Evolutionary conservation across 2,113 vertebrate genomes (phyloP).

Genomic region (Myxocyprinus asiaticus): DNA sequence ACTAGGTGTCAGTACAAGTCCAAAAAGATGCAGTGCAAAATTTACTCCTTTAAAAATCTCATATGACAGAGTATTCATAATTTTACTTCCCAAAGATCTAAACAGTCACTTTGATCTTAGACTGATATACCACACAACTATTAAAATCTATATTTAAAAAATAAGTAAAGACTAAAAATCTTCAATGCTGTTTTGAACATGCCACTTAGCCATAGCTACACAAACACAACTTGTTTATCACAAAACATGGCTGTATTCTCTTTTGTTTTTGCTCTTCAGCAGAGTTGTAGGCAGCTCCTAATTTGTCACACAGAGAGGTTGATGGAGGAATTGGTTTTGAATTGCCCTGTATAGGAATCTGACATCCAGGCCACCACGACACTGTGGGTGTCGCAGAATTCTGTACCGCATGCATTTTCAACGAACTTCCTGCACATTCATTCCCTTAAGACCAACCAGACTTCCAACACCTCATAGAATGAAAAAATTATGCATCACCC

Average conservation of each 20-base stretch:
- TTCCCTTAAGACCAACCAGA: not conserved
- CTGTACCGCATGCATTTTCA: slow-evolving; percentile 36
- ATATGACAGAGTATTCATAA: too few species aligned
- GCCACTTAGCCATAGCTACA: too few species aligned
- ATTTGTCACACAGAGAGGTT: slow-evolving; percentile 42
- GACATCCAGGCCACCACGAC: slow-evolving; percentile 48
- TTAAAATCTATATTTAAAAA: too few species aligned
- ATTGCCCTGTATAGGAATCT: slow-evolving; percentile 50
- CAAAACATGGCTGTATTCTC: slow-evolving; percentile 1
- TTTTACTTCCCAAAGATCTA: too few species aligned
- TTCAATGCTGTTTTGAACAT: too few species aligned
- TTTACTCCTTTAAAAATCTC: too few species aligned
- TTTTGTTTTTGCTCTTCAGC: not conserved
- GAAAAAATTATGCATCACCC: slow-evolving; percentile 25
- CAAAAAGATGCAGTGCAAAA: too few species aligned
- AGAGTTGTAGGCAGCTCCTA: slow-evolving; percentile 50
- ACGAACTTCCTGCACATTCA: not conserved
- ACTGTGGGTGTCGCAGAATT: slow-evolving; percentile 57
- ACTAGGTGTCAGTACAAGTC: too few species aligned
- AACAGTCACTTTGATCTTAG: too few species aligned
- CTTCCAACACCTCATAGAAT: slow-evolving; percentile 22
- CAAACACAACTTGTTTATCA: not conserved
- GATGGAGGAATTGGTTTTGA: slow-evolving; percentile 31
- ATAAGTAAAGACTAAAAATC: too few species aligned
- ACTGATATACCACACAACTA: too few species aligned